Evolutionary conservation across 2,888 invertebrate species (phyloP).

Genomic region (Lissocephala sabroskyi): DNA sequence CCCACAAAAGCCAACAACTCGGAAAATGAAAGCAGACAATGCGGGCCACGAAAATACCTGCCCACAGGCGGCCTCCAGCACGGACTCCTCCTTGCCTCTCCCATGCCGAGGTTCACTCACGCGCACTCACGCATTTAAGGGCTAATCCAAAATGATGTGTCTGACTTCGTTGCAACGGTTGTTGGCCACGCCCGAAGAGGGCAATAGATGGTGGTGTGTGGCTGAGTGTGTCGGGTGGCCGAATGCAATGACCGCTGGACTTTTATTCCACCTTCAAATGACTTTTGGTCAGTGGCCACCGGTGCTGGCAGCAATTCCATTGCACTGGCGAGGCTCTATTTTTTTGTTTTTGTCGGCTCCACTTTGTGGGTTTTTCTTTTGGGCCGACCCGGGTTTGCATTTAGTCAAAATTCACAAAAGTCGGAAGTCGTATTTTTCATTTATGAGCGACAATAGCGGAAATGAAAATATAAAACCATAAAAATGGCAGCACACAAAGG

Average conservation of each 20-base stretch:
- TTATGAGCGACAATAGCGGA: slow-evolving; percentile 51
- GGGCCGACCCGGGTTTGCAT: slow-evolving; percentile 8
- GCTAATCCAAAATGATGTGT: slow-evolving; percentile 59
- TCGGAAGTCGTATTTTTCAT: slow-evolving; percentile 52
- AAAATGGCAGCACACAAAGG: slow-evolving; percentile 29
- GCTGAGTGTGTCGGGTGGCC: no score
- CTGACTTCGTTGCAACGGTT: slow-evolving; percentile 35
- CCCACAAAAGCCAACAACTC: slow-evolving; percentile 44
- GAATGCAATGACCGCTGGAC: slow-evolving; percentile 48
- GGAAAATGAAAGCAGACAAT: slow-evolving; percentile 52
- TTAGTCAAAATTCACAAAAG: slow-evolving; percentile 14
- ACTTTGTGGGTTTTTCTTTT: slow-evolving; percentile 16
- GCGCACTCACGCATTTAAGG: slow-evolving; percentile 21
- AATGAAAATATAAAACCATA: slow-evolving; percentile 61
- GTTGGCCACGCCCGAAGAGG: background rate
- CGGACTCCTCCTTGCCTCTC: slow-evolving; percentile 30
- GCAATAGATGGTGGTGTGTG: no score
- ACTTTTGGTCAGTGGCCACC: no score
- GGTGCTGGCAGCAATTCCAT: no score
- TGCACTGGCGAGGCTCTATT: no score
- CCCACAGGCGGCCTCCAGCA: background rate
- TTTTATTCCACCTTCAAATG: slow-evolving; percentile 52
- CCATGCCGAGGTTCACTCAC: no score
- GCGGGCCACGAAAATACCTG: slow-evolving; percentile 12
- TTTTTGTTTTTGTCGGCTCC: slow-evolving; percentile 8